Evolutionary conservation across 2,888 invertebrate genomes (phyloP), one percentile per base, ranked within the genome.

Genomic region (Pyrrhosoma nymphula): DNA sequence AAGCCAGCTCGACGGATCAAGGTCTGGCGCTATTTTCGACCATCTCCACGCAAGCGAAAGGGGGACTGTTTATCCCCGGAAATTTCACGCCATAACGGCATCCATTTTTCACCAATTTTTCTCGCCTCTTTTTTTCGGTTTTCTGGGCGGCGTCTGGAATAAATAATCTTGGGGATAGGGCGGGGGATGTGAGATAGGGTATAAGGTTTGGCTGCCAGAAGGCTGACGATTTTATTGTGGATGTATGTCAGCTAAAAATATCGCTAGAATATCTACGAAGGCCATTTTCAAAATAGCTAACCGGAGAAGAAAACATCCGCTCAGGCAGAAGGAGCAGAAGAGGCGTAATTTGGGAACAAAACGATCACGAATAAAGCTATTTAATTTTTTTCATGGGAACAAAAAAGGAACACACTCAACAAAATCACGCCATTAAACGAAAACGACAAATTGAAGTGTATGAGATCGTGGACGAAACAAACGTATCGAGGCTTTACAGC

Each of bases 211-310:
- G 82, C 14, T 35, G 82, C 35, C 12, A 82, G 35, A 18, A 69
- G 30, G 30, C 14, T 18, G 14, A 82, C 16, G 30, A 82, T 35
- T 82, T 35, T 82, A 30, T 35, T 26, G 30, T 18, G 82, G 35
- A 82, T 35, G 82, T 82, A 82, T 82, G 82, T 35, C 82, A 82
- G 30, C 82, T 82, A 82, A 82, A 35, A 35, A 82, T 82, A 82
- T 14, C 82, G 3, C 35, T 35, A 30, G 69, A 35, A 82, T 82
- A 82, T 35, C 82, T 82, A 82, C 35, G 82, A 82, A 82, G 82
- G 82, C 82, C 82, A 82, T 35, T 82, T 82, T 82, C 82, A 82
- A 82, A 82, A 82, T 82, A 82, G 26, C 30, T 35, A 30, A 18
- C 35, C 82, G 35, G 82, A 35, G 30, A 8, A 30, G 82, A 82